Evolutionary conservation across 1,140 invertebrate genomes (phyloP), one percentile per base, ranked within the genome.

Genomic region (Magallana angulata): DNA sequence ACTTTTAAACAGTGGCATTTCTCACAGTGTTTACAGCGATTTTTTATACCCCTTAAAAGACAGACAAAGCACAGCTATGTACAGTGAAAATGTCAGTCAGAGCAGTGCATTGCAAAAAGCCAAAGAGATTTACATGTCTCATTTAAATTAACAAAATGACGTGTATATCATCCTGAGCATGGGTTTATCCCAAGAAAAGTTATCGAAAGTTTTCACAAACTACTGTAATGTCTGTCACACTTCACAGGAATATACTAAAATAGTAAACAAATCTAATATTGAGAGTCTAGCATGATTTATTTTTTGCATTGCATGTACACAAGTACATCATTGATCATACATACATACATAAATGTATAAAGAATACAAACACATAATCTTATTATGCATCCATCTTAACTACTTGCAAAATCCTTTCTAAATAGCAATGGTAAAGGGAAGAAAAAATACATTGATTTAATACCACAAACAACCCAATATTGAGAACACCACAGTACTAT

Each of bases 271-370:
- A 48, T 48, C 36, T 48, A 48, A 48, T 48, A 48, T 4, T 48
- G 36, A 48, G 36, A 76, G 18, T 76, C 68, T 76, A 76, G 68
- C 68, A 76, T 76, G 68, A 76, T 76, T 76, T 76, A 76, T 76
- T 76, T 76, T 76, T 76, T 76, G 68, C 68, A 76, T 76, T 76
- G 68, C 68, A 76, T 18, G 68, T 76, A 76, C 68, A 76, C 36
- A 30, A 76, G 68, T 76, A 76, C 68, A 76, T 76, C 24, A 76
- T 76, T 76, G 68, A 76, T 76, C 68, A 76, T 76, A 76, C 24
- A 76, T 76, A 76, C 68, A 76, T 76, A 76, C 68, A 76, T 62
- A 62, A 12, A 62, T 62, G 24, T 30, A 76, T 76, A 36, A 30
- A 24, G 7, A 76, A 76, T 76, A 76, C 68, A 76, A 76, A 76